phyloP scores from a whole-genome alignment of 2,888 invertebrate species.

The Aphidius colemani region DNA sequence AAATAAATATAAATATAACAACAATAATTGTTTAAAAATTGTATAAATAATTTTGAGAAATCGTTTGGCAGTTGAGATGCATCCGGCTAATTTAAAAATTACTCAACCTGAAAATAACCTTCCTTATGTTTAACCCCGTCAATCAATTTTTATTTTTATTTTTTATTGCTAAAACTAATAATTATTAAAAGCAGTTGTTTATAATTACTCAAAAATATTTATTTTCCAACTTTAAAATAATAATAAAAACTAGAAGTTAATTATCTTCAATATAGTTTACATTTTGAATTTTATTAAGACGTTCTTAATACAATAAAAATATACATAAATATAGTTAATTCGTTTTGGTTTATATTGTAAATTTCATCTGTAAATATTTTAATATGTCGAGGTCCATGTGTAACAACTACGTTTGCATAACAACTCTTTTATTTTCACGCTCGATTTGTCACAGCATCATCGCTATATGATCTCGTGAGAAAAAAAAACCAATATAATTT shows the following conservation, averaged over 20 bases:
- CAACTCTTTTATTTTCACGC: constrained; percentile 51
- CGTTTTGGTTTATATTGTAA: constrained; percentile 27
- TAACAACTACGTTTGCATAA: constrained; percentile 45
- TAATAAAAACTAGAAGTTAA: neutral
- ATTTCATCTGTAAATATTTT: constrained; percentile 40
- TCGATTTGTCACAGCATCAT: constrained; percentile 45
- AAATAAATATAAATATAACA: too few relatives aligned
- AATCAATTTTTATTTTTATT: constrained; percentile 16
- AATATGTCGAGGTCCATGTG: constrained; percentile 23
- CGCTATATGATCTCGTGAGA: constrained; percentile 43
- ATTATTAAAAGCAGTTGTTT: too few relatives aligned
- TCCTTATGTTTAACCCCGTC: constrained; percentile 28
- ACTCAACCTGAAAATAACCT: constrained; percentile 38
- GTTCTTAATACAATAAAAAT: constrained; percentile 7
- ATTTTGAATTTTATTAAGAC: neutral
- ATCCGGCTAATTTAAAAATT: constrained; percentile 24
- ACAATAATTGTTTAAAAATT: too few relatives aligned
- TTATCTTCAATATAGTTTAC: neutral
- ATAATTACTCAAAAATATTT: neutral
- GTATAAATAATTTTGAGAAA: too few relatives aligned
- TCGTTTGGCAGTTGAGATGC: constrained; percentile 14
- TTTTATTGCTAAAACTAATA: too few relatives aligned
- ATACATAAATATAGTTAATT: constrained; percentile 8
- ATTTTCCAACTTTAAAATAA: constrained; percentile 1
- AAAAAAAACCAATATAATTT: constrained; percentile 38